phyloP scores from a whole-genome alignment of 1,140 invertebrate genomes.

The Macrotrachela quadricornifera region DNA sequence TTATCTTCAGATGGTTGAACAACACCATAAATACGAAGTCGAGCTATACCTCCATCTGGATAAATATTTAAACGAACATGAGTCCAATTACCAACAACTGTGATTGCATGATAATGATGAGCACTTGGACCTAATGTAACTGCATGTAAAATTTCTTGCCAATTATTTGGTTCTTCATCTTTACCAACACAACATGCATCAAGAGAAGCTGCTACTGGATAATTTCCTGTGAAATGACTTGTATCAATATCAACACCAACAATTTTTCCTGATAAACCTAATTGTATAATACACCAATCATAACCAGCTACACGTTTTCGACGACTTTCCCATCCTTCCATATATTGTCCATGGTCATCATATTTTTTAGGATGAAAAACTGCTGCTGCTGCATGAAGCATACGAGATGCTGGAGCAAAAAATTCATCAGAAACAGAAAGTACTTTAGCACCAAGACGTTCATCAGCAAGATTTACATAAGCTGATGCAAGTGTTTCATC shows the following conservation, averaged over 20 bases:
- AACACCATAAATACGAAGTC: conserved; percentile 40
- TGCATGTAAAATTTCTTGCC: conserved; percentile 1
- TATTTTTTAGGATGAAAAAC: conserved; percentile 38
- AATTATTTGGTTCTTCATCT: not conserved
- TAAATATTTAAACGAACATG: conserved; percentile 42
- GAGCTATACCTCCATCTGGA: conserved; percentile 42
- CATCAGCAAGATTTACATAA: no score
- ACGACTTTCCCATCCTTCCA: conserved; percentile 49
- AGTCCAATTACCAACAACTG: conserved; percentile 40
- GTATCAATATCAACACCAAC: conserved; percentile 41
- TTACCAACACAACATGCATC: conserved; percentile 36
- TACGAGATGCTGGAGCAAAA: no score
- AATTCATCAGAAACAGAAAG: no score
- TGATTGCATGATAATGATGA: conserved; percentile 13
- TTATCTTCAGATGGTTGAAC: conserved; percentile 26
- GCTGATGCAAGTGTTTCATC: no score
- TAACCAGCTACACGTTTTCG: conserved; percentile 40
- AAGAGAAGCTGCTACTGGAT: conserved; percentile 40
- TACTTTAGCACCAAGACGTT: no score
- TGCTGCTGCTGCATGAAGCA: conserved; percentile 27
- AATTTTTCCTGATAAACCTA: conserved; percentile 35
- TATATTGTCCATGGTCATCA: conserved; percentile 45
- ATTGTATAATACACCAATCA: conserved; percentile 43
- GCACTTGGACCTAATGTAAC: not conserved
- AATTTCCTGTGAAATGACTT: conserved; percentile 45